These are phyloP conservation scores for Rachycentron canadum DNA, from an alignment of 2,797 vertebrate species.

Conservation along the genomic window DNA sequence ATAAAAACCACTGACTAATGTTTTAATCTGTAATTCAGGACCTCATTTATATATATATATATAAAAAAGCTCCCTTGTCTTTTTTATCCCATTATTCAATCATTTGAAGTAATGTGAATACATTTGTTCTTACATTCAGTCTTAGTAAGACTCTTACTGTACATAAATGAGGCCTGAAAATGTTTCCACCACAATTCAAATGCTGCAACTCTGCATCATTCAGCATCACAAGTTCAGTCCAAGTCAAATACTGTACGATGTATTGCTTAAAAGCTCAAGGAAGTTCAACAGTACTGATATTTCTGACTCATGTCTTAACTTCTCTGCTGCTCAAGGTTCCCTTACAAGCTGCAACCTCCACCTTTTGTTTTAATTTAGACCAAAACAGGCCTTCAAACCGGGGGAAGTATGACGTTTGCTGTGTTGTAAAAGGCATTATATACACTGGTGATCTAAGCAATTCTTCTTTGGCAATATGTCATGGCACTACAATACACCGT, in stretches of 20 bases:
- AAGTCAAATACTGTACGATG: neutral
- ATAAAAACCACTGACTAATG: constrained; percentile 71
- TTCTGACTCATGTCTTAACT: neutral
- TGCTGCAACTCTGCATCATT: constrained; percentile 30
- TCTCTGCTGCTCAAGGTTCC: neutral
- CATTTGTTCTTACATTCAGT: neutral
- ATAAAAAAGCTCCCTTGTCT: neutral
- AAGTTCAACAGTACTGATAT: neutral
- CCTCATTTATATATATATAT: constrained; percentile 36
- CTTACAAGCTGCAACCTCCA: constrained; percentile 17
- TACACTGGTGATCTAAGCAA: neutral
- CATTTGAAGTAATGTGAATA: constrained; percentile 1
- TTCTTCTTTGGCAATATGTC: constrained; percentile 1
- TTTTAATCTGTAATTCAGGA: constrained; percentile 58
- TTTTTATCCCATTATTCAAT: neutral
- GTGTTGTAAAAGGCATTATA: neutral
- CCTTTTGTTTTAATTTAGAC: constrained; percentile 33
- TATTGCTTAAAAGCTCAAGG: neutral
- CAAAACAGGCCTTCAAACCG: constrained; percentile 26
- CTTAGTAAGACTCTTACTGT: neutral
- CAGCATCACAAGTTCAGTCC: neutral
- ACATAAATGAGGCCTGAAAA: constrained; percentile 35
- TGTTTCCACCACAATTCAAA: constrained; percentile 29
- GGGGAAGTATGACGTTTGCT: constrained; percentile 18
- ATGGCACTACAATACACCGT: neutral